Evolutionary conservation across 2,888 invertebrate genomes (phyloP).

Genomic region (Camponotus fellah): DNA sequence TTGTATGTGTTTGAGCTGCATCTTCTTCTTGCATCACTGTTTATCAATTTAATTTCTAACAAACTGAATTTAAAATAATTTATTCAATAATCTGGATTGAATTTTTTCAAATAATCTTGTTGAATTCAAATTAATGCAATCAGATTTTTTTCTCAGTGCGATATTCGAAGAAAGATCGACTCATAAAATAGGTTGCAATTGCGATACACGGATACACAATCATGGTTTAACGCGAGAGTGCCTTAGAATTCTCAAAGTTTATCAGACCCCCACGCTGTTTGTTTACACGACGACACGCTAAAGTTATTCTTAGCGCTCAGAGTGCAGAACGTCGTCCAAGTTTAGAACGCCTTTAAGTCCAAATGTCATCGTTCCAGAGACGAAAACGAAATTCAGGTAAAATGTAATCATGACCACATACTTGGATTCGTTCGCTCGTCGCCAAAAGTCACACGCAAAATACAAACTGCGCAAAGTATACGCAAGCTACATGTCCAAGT

Average conservation of each 20-base stretch:
- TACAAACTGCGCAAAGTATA: constrained; percentile 12
- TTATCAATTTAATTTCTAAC: too few relatives aligned
- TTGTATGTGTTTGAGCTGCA: too few relatives aligned
- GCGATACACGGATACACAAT: constrained; percentile 5
- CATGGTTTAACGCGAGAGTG: constrained; percentile 23
- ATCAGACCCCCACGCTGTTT: constrained; percentile 73
- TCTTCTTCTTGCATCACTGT: too few relatives aligned
- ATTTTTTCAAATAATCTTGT: too few relatives aligned
- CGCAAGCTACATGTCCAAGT: background rate
- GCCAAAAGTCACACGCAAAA: constrained; percentile 8
- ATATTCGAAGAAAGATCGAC: background rate
- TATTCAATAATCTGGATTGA: too few relatives aligned
- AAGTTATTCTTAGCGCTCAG: constrained; percentile 73
- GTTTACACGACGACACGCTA: constrained; percentile 77
- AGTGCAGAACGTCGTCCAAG: constrained; percentile 68
- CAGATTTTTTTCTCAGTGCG: too few relatives aligned
- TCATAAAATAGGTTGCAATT: background rate
- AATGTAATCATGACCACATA: constrained; percentile 30
- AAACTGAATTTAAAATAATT: too few relatives aligned
- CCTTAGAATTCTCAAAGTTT: constrained; percentile 54
- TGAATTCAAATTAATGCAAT: too few relatives aligned
- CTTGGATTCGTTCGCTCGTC: constrained; percentile 13
- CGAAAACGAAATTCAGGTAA: constrained; percentile 53
- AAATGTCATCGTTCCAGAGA: constrained; percentile 56
- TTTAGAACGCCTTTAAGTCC: constrained; percentile 72